Percentiles rank a stretch among this genome's conserved stretches.
Evolutionary conservation across 2,113 vertebrate genomes (phyloP).

Genomic region (Athene cunicularia): DNA sequence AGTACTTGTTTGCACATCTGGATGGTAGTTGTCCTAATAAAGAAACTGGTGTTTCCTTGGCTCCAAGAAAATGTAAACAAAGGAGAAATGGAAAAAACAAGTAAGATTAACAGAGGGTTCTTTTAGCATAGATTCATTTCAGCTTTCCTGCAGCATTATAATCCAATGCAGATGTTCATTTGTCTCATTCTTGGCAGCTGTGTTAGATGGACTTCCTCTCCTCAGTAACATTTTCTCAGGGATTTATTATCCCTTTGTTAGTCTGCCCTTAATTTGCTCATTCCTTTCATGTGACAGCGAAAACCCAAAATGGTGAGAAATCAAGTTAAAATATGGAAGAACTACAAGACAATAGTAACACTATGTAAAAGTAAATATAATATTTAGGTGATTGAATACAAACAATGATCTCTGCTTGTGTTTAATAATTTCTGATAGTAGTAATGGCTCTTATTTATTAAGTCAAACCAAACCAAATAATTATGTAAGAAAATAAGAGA

Average conservation of each 20-base stretch:
- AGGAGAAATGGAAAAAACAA: constrained; percentile 37
- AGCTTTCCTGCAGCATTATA: constrained; percentile 33
- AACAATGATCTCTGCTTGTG: background rate
- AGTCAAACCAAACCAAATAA: background rate
- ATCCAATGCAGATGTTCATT: constrained; percentile 65
- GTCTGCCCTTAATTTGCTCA: background rate
- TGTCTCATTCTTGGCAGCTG: constrained; percentile 49
- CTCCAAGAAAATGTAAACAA: constrained; percentile 7
- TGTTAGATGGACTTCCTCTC: constrained; percentile 49
- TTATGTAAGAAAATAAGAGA: background rate
- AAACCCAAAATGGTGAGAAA: background rate
- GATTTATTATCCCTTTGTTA: constrained; percentile 39
- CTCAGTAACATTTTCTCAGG: constrained; percentile 47
- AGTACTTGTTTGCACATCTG: background rate
- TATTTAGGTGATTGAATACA: background rate
- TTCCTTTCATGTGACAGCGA: constrained; percentile 36
- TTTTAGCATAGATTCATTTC: constrained; percentile 14
- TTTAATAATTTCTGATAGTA: background rate
- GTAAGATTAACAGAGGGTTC: constrained; percentile 36
- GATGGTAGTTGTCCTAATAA: background rate
- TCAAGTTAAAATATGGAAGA: background rate
- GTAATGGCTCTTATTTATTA: background rate
- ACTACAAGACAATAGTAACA: background rate
- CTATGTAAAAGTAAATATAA: background rate
- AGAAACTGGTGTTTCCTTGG: background rate